Percentiles rank a stretch among this genome's conserved stretches.
Evolutionary conservation across 2,888 invertebrate species (phyloP).

Genomic region (Tetramorium bicarinatum): DNA sequence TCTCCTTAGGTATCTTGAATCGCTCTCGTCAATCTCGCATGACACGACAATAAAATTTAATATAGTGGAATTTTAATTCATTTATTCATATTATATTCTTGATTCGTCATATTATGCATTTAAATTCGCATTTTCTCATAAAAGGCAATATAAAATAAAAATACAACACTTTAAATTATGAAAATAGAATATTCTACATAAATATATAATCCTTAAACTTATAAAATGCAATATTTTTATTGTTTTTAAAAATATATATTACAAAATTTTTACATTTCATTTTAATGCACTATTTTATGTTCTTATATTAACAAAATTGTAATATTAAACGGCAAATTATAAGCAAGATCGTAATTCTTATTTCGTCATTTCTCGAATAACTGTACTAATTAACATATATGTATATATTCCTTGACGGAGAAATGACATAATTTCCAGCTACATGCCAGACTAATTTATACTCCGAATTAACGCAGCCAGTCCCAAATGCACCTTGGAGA

Average conservation of each 20-base stretch:
- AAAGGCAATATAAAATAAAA: not conserved
- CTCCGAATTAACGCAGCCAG: conserved; percentile 48
- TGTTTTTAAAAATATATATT: not conserved
- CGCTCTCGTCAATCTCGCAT: not conserved
- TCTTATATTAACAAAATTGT: not conserved
- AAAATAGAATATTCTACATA: not conserved
- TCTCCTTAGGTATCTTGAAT: conserved; percentile 8
- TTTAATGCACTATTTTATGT: not conserved
- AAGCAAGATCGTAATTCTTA: not conserved
- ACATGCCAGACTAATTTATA: conserved; percentile 47
- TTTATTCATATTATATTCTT: not conserved
- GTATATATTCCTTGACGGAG: not conserved
- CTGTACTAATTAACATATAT: not conserved
- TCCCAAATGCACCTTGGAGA: conserved; percentile 41
- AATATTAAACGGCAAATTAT: not conserved
- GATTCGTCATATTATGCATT: not conserved
- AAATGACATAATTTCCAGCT: conserved; percentile 35
- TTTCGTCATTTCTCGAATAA: not conserved
- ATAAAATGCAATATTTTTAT: conserved; percentile 1
- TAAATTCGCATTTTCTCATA: not conserved
- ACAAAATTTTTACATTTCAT: not conserved
- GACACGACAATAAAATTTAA: conserved; percentile 19
- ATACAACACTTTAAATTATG: not conserved
- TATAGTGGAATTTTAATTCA: not conserved
- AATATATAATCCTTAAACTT: not conserved